These are phyloP conservation scores for Amphiprion clarkii DNA, from an alignment of 2,797 vertebrate genomes.

Conservation along the genomic window DNA sequence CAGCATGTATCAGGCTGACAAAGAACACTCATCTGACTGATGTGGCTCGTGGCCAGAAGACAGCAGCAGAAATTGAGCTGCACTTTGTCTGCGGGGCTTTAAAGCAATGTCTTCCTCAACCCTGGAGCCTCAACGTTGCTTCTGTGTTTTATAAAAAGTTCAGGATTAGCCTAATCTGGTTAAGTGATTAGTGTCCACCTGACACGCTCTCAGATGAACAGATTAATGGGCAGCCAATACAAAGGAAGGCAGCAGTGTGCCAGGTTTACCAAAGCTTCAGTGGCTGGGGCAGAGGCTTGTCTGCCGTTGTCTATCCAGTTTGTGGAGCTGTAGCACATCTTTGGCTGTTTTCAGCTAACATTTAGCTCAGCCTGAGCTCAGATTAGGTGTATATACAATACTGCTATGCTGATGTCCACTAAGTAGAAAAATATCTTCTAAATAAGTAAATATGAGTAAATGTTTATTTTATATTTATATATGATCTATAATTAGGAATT, in stretches of 20 bases:
- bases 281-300: constrained; percentile 3
- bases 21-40: constrained; percentile 27
- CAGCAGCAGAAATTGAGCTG: constrained; percentile 39
- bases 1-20: neutral
- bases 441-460: too few species aligned
- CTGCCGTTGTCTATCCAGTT: constrained; percentile 1
- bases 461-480: too few species aligned
- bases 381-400: neutral
- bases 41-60: constrained; percentile 2
- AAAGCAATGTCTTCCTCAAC: constrained; percentile 39
- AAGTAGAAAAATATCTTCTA: too few species aligned
- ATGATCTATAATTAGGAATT: too few species aligned
- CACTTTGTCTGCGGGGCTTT: constrained; percentile 15
- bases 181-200: constrained; percentile 83
- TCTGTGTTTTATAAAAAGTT: constrained; percentile 83
- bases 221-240: constrained; percentile 65
- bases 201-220: constrained; percentile 73
- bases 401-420: too few species aligned
- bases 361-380: neutral
- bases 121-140: constrained; percentile 27
- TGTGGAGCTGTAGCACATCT: neutral
- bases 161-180: constrained; percentile 86
- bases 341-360: neutral
- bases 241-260: constrained; percentile 48
- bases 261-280: constrained; percentile 12